Percentiles rank a stretch among this genome's conserved stretches.
These are phyloP conservation scores for Nymphalis io DNA, from an alignment of 1,140 invertebrate species.

Conservation along the genomic window DNA sequence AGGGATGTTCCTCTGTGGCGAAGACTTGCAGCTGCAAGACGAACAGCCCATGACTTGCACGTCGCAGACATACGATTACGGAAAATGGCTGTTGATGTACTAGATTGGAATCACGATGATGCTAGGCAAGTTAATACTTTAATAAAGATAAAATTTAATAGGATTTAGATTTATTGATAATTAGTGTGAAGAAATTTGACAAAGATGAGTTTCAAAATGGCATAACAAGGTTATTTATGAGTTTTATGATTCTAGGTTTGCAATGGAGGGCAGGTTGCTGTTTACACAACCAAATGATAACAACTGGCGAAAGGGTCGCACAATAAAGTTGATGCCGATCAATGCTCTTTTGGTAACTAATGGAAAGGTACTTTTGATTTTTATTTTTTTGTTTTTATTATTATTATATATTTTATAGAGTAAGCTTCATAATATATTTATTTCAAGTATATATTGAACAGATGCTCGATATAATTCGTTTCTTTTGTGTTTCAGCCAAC, in stretches of 20 bases:
- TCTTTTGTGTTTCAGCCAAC: constrained; percentile 60
- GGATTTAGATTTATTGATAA: too few species aligned
- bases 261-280: constrained; percentile 91
- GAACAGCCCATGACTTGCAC: constrained; percentile 88
- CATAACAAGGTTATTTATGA: not conserved
- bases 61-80: constrained; percentile 93
- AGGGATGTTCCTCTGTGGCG: constrained; percentile 95
- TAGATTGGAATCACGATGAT: constrained; percentile 96
- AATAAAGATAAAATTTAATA: too few species aligned
- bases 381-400: not conserved
- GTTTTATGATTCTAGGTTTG: constrained; percentile 81
- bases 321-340: constrained; percentile 92
- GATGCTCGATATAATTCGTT: not conserved
- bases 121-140: constrained; percentile 79
- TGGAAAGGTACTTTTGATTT: constrained; percentile 84
- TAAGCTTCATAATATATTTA: not conserved
- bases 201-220: too few species aligned
- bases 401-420: not conserved
- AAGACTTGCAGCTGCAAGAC: constrained; percentile 89
- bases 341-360: constrained; percentile 94
- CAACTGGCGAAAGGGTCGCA: constrained; percentile 93
- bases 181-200: too few species aligned
- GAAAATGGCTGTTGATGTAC: constrained; percentile 95
- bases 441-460: not conserved
- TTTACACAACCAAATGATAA: constrained; percentile 93